phyloP scores from a whole-genome alignment of 2,888 invertebrate species.

The Colletes collaris region DNA sequence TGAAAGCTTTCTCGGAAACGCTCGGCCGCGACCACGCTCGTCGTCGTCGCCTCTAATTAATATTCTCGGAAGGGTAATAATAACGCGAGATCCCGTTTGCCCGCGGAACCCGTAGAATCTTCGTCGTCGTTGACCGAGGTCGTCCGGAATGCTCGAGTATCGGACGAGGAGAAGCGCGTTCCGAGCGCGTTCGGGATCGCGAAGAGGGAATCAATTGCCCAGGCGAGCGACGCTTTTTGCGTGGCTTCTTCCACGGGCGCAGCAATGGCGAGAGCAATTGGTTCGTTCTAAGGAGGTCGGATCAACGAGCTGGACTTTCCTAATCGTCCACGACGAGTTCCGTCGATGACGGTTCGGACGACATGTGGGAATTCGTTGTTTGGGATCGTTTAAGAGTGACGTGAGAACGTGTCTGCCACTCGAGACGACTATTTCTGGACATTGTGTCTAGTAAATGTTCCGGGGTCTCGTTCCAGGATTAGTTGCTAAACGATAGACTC shows the following conservation, averaged over 20 bases:
- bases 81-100: constrained; percentile 45
- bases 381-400: too few relatives aligned
- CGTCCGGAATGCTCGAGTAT: neutral
- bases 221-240: constrained; percentile 19
- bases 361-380: neutral
- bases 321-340: neutral
- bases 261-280: constrained; percentile 7
- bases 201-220: constrained; percentile 27
- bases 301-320: constrained; percentile 23
- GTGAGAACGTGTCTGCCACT: too few relatives aligned
- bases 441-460: too few relatives aligned
- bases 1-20: constrained; percentile 26
- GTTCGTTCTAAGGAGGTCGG: constrained; percentile 26
- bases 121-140: constrained; percentile 42
- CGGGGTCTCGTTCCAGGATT: too few relatives aligned
- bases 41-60: constrained; percentile 73
- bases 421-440: too few relatives aligned
- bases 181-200: constrained; percentile 9
- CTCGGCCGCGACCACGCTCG: constrained; percentile 62
- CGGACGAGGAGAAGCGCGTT: neutral
- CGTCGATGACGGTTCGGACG: neutral
- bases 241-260: neutral
- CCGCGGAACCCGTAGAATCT: constrained; percentile 17
- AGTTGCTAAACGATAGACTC: too few relatives aligned
- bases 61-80: constrained; percentile 77